Base-by-base conservation (phyloP, 2,888 invertebrate genomes). In the Eupithecia pulchellata region DNA sequence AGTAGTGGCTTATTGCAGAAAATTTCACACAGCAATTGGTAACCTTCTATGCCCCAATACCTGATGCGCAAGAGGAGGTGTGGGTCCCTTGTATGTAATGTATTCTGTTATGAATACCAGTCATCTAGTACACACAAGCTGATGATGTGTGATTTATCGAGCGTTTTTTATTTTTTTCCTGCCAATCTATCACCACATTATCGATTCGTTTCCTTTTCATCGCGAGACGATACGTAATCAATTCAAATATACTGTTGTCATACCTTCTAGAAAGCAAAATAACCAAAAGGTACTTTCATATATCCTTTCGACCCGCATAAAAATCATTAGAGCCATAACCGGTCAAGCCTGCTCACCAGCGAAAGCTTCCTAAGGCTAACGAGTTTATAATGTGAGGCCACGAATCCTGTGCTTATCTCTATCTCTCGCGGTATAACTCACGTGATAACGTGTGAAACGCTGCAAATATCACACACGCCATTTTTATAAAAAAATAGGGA, bases 341-440 rank as follows among this genome's bases (percentile, higher is more conserved):
- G 82, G 81, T 83, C 78, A 78, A 80, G 80, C 78, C 77, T 77
- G 78, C 82, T 81, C 85, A 89, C 83, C 83, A 82, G 79, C 79
- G 82, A 85, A 83, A 83, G 83, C 83, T 84, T 83, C 81, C 79
- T 84, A 81, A 88, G 82, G 86, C 89, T 92, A 91, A 92, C 88
- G 92, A 91, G 91, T 84, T 90, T 92, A 92, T 92, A 92, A 92
- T 92, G 92, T 84, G 84, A 83, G 85, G 84, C 85, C 84, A 79
- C 83, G 82, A 85, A 84, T 84, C 83, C 87, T 71, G 73, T 76
- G 85, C 86, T 90, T 92, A 92, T 92, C 91, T 86, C 84, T 89
- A 92, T 92, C 91, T 84, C 78, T 65, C 69, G 79, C 80, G 81
- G 84, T 82, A 89, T 91, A 90, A 91, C 88, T 91, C 91, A 91